Evolutionary conservation across 2,888 invertebrate species (phyloP), one percentile per base, ranked within the genome.

Genomic region (Hyalella azteca): DNA sequence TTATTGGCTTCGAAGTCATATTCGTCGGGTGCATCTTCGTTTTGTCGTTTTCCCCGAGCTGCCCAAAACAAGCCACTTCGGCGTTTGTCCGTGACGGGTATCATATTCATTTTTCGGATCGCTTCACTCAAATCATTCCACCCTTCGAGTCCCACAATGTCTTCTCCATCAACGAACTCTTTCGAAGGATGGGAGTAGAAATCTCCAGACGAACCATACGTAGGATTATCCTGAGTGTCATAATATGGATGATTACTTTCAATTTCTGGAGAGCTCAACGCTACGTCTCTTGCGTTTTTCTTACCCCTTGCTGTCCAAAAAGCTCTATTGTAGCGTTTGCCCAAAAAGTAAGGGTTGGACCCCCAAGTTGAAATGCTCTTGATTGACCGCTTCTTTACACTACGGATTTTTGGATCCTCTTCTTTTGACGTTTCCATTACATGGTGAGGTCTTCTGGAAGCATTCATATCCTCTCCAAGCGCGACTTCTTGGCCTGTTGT

Each of bases 271-370:
- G 32, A n/a, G 19, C 36, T 66, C 36, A 36, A 4, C 19, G 32
- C 39, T 2, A 15, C 4, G 9, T 66, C 66, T 32, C n/a, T 36
- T n/a, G 36, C 66, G 39, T 66, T 29, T 36, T 66, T 66, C 36
- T 66, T 66, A 29, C 66, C 66, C 66, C 66, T 66, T 11, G 66
- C 13, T 36, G 19, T 36, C 66, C 66, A 66, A 36, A 66, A 66
- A 32, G 66, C 66, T 29, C 36, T 66, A n/a, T 66, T 36, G 66
- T 22, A 66, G 7, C 66, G 32, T 36, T 66, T 66, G 13, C 66
- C 66, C 36, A 66, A 19, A 32, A 66, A 36, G 29, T 66, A 66
- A 32, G 66, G 66, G 36, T 66, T 66, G 32, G 66, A 66, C 26
- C 66, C 66, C 66, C 66, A 66, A 36, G 32, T 66, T 36, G 66